These are phyloP conservation scores for Mus spretus DNA, from an alignment of 2,797 vertebrate species.

Conservation along the genomic window DNA sequence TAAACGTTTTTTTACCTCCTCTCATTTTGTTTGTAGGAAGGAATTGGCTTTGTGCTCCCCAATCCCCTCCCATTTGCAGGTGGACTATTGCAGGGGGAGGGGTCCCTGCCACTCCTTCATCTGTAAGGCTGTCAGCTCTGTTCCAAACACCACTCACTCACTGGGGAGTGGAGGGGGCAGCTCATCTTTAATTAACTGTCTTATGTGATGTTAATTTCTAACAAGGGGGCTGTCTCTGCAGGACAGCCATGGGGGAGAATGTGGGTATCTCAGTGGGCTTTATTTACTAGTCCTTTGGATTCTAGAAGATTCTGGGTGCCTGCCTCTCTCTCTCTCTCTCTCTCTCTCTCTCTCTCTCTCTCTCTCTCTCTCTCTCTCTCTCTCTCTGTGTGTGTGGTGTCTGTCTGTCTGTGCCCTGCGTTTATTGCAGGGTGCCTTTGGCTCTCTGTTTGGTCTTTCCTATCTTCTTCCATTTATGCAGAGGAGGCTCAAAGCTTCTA, in stretches of 20 bases:
- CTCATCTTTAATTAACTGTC: conserved; percentile 77
- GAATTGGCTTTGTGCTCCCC: conserved; percentile 61
- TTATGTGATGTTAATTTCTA: conserved; percentile 53
- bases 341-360: not conserved
- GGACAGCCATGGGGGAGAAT: not conserved
- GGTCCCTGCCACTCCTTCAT: not conserved
- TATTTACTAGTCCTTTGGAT: not conserved
- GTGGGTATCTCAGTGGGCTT: not conserved
- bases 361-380: not conserved
- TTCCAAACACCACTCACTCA: conserved; percentile 64
- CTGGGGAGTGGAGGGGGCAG: not conserved
- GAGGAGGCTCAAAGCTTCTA: not conserved
- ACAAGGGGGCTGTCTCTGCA: conserved; percentile 23
- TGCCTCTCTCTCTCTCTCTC: not conserved
- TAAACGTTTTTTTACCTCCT: conserved; percentile 77
- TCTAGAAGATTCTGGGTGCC: not conserved
- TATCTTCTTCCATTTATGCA: not conserved
- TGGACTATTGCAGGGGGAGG: not conserved
- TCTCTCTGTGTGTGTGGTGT: too few relatives aligned
- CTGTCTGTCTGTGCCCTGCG: not conserved
- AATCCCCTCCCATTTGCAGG: not conserved
- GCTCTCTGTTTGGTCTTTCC: not conserved
- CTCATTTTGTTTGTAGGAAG: conserved; percentile 78
- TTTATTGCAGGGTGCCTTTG: not conserved
- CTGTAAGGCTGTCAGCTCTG: conserved; percentile 57